phyloP scores from a whole-genome alignment of 2,113 vertebrate genomes.

The Siphamia tubifer region DNA sequence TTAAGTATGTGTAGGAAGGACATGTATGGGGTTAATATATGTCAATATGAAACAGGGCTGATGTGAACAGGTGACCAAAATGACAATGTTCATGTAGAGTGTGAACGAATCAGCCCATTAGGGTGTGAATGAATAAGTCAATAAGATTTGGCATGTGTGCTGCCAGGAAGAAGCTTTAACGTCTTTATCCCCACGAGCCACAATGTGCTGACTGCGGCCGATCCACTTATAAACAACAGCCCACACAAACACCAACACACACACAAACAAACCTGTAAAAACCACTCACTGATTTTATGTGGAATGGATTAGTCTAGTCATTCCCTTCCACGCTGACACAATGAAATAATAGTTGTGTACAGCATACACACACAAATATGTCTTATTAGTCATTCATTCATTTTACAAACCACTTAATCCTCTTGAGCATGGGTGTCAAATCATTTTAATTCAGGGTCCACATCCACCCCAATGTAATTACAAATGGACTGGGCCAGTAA shows the following conservation, averaged over 20 bases:
- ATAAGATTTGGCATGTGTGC: not conserved
- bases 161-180: conserved; percentile 29
- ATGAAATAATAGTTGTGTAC: no score
- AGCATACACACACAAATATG: no score
- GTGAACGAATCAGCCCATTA: not conserved
- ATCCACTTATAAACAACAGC: conserved; percentile 67
- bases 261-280: not conserved
- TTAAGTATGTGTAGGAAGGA: not conserved
- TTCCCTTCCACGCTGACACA: not conserved
- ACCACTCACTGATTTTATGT: not conserved
- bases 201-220: conserved; percentile 53
- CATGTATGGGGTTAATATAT: not conserved
- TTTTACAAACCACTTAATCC: no score
- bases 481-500: no score
- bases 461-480: no score
- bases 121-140: not conserved
- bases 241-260: conserved; percentile 10
- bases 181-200: conserved; percentile 50
- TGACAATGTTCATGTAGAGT: not conserved
- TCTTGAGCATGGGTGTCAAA: no score
- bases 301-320: no score
- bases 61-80: not conserved
- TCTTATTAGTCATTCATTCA: no score
- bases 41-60: not conserved
- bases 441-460: no score